Evolutionary conservation across 2,888 invertebrate species (phyloP).

Genomic region (Apomyelois bistriatella): DNA sequence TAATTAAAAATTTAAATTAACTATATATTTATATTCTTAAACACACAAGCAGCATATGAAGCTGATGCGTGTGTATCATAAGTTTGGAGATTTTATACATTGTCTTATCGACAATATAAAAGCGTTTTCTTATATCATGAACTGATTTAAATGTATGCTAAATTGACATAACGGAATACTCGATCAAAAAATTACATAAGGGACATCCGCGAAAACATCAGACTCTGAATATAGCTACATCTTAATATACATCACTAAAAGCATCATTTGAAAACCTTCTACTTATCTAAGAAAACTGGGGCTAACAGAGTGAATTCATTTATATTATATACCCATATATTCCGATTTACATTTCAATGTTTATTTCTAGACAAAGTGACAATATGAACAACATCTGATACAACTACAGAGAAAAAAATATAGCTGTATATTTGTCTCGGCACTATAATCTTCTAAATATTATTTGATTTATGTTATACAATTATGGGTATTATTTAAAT

Average conservation of each 20-base stretch:
- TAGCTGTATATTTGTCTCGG: not conserved
- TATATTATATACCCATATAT: constrained; percentile 21
- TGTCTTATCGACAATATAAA: too few species aligned
- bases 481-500: too few species aligned
- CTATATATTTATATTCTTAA: too few species aligned
- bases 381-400: not conserved
- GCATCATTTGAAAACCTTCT: constrained; percentile 10
- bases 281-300: not conserved
- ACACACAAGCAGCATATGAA: too few species aligned
- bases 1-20: too few species aligned
- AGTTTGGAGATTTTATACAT: too few species aligned
- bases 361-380: not conserved
- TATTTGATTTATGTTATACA: too few species aligned
- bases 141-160: too few species aligned
- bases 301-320: not conserved
- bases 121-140: too few species aligned
- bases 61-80: too few species aligned
- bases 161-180: not conserved
- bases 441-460: not conserved
- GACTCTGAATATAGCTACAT: not conserved
- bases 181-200: not conserved
- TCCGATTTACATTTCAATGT: constrained; percentile 24
- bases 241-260: constrained; percentile 3
- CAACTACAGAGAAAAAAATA: not conserved
- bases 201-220: constrained; percentile 1